Percentiles rank a stretch among this genome's conserved stretches.
These are phyloP conservation scores for Venusia cambrica DNA, from an alignment of 2,888 invertebrate genomes.

Conservation along the genomic window DNA sequence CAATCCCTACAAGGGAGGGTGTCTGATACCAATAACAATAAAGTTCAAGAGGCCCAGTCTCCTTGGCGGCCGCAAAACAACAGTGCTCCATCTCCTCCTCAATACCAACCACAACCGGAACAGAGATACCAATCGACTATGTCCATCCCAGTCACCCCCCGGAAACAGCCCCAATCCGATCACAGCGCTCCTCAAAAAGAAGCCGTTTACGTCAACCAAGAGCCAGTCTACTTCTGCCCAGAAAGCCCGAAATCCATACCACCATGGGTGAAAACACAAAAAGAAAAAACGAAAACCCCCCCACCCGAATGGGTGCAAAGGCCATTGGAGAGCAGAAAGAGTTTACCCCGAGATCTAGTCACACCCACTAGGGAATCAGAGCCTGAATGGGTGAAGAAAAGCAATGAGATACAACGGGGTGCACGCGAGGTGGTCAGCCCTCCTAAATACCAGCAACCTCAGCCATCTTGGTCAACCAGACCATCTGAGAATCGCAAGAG, in stretches of 20 bases:
- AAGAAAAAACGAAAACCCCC: constrained; percentile 74
- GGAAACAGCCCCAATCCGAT: constrained; percentile 58
- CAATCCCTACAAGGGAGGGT: constrained; percentile 57
- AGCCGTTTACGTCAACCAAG: constrained; percentile 68
- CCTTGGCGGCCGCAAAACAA: constrained; percentile 54
- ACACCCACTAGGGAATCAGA: constrained; percentile 68
- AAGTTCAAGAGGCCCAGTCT: constrained; percentile 46
- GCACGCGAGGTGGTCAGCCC: constrained; percentile 67
- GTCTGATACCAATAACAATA: constrained; percentile 55
- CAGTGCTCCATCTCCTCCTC: constrained; percentile 42
- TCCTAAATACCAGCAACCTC: constrained; percentile 66
- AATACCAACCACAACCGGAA: constrained; percentile 46
- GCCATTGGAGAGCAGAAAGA: constrained; percentile 63
- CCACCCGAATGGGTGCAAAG: constrained; percentile 72
- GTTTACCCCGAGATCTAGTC: constrained; percentile 57
- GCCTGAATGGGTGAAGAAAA: constrained; percentile 72
- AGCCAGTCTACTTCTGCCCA: constrained; percentile 69
- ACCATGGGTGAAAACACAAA: constrained; percentile 72
- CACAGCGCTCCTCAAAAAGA: constrained; percentile 59
- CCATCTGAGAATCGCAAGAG: constrained; percentile 73
- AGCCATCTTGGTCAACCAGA: constrained; percentile 69
- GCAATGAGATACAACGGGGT: constrained; percentile 64
- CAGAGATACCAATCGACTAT: constrained; percentile 72
- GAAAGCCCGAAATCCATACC: constrained; percentile 72
- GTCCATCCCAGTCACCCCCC: constrained; percentile 71